A percentile compares a stretch with the other conserved stretches of the same genome.
These are phyloP conservation scores for Ormyrus rosae DNA, from an alignment of 2,888 invertebrate genomes.

Conservation along the genomic window DNA sequence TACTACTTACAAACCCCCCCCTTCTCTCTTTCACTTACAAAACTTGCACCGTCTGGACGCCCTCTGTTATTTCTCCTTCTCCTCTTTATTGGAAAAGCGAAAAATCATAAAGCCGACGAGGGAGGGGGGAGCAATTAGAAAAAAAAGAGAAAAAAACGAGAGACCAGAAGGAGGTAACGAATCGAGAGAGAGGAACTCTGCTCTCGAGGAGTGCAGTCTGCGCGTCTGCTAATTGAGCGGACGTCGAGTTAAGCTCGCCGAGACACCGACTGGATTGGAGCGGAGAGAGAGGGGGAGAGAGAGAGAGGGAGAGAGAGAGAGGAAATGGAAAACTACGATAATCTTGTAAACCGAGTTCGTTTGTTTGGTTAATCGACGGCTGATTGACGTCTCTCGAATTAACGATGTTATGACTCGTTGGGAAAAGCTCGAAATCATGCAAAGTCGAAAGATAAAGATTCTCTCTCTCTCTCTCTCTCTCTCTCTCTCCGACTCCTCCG, in stretches of 20 bases:
- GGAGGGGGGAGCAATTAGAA: not conserved
- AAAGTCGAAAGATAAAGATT: slow-evolving; percentile 30
- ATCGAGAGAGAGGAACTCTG: not conserved
- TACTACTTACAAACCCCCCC: not conserved
- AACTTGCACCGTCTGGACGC: not conserved
- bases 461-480: not conserved
- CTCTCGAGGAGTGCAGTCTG: not conserved
- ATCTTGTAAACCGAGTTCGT: slow-evolving; percentile 3
- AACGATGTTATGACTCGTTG: too few relatives aligned
- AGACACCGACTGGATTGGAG: too few relatives aligned
- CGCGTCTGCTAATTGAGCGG: not conserved
- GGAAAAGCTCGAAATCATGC: too few relatives aligned
- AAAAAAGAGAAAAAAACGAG: not conserved
- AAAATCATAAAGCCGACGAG: too few relatives aligned
- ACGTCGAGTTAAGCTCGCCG: not conserved
- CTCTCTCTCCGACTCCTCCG: slow-evolving; percentile 14
- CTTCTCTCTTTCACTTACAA: slow-evolving; percentile 14
- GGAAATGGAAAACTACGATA: slow-evolving; percentile 1
- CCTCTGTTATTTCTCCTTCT: not conserved
- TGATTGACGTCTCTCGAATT: too few relatives aligned
- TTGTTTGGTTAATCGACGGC: not conserved
- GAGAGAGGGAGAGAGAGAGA: slow-evolving; percentile 26
- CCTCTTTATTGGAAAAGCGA: not conserved
- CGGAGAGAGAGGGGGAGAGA: not conserved
- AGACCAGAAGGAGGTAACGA: slow-evolving; percentile 15